phyloP scores from a whole-genome alignment of 2,113 vertebrate genomes.

The Acrocephalus arundinaceus region DNA sequence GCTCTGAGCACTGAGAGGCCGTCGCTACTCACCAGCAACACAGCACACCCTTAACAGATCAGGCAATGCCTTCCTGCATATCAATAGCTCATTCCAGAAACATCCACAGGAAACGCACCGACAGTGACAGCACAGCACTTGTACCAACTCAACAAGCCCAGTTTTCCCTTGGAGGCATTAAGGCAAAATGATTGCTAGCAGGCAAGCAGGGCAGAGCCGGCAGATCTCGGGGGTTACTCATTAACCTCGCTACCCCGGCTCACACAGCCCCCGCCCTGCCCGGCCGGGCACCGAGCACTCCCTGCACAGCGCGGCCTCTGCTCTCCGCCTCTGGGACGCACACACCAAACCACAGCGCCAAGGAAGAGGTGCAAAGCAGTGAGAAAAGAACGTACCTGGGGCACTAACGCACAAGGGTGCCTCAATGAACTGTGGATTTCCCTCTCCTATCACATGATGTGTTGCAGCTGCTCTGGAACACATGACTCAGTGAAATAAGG shows the following conservation, averaged over 20 bases:
- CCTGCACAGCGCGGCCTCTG: rapidly evolving
- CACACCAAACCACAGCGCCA: rapidly evolving
- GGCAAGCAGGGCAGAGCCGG: background rate
- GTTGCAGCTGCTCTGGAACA: constrained; percentile 35
- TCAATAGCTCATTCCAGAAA: background rate
- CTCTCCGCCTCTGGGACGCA: background rate
- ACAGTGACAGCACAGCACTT: background rate
- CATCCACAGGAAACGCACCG: rapidly evolving
- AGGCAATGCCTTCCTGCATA: background rate
- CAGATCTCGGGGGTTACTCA: background rate
- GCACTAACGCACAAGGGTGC: rapidly evolving
- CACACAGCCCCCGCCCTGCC: rapidly evolving
- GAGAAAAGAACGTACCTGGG: background rate
- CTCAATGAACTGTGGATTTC: background rate
- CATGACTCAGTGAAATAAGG: background rate
- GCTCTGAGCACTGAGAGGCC: background rate
- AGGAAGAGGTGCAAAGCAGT: background rate
- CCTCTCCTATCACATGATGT: background rate
- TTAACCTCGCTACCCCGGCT: background rate
- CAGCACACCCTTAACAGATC: background rate
- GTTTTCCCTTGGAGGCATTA: background rate
- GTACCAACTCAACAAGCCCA: background rate
- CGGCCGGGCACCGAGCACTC: rapidly evolving
- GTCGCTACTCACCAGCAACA: background rate
- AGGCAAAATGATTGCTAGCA: background rate